These are phyloP conservation scores for Plemyria rubiginata DNA, from an alignment of 2,888 invertebrate genomes.

Conservation along the genomic window DNA sequence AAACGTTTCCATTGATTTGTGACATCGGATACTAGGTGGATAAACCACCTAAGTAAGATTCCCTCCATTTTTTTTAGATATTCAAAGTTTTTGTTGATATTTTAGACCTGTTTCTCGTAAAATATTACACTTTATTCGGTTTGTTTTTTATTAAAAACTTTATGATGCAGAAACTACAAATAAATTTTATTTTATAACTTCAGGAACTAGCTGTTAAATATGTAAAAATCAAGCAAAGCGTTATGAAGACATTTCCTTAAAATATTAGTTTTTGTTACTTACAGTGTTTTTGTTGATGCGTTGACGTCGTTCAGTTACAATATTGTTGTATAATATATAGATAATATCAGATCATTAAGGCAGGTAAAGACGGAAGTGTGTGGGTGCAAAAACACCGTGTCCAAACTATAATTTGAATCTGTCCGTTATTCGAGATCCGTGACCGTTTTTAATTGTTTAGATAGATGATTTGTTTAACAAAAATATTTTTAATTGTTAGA, in stretches of 20 bases:
- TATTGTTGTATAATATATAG: slow-evolving; percentile 68
- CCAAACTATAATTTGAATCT: slow-evolving; percentile 83
- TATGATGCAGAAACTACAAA: too few relatives aligned
- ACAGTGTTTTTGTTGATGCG: slow-evolving; percentile 3
- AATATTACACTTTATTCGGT: too few relatives aligned
- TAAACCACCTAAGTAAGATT: slow-evolving; percentile 7
- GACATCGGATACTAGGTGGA: slow-evolving; percentile 10
- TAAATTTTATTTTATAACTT: too few relatives aligned
- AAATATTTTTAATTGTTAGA: slow-evolving; percentile 73
- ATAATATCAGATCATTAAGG: slow-evolving; percentile 77
- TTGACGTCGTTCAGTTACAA: slow-evolving; percentile 58
- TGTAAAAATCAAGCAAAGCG: background rate
- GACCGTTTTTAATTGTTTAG: slow-evolving; percentile 76
- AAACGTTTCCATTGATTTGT: slow-evolving; percentile 65
- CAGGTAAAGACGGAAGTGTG: slow-evolving; percentile 80
- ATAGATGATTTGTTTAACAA: slow-evolving; percentile 75
- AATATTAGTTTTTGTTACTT: slow-evolving; percentile 7
- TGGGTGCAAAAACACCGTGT: slow-evolving; percentile 83
- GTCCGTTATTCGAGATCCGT: slow-evolving; percentile 67
- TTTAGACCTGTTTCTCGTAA: too few relatives aligned
- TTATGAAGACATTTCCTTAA: background rate
- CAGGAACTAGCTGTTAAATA: too few relatives aligned
- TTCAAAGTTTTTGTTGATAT: too few relatives aligned
- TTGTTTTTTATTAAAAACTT: too few relatives aligned
- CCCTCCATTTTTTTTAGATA: background rate